Percentiles rank a stretch among this genome's conserved stretches.
phyloP scores from a whole-genome alignment of 2,888 invertebrate genomes.

The Trissonchulus sp. region DNA sequence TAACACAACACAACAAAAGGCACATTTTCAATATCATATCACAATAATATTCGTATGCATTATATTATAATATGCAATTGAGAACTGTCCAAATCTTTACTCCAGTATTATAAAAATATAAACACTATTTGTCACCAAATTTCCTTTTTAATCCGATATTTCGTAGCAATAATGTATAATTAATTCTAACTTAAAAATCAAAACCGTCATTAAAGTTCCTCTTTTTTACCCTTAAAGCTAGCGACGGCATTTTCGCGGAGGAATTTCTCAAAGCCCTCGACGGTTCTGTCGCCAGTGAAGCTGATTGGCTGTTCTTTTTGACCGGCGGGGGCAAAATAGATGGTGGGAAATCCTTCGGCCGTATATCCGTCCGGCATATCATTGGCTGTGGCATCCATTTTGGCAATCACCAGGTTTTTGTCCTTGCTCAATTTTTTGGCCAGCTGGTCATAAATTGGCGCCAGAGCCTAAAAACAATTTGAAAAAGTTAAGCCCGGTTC shows the following conservation, averaged over 20 bases:
- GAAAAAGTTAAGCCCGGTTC: too few species aligned
- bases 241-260: constrained; percentile 22
- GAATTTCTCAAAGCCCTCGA: constrained; percentile 24
- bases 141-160: too few species aligned
- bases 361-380: constrained; percentile 56
- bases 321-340: constrained; percentile 56
- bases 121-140: too few species aligned
- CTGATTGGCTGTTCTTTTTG: constrained; percentile 39
- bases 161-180: too few species aligned
- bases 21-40: too few species aligned
- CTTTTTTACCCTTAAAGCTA: constrained; percentile 25
- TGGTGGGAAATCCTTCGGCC: constrained; percentile 58
- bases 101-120: too few species aligned
- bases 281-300: constrained; percentile 18
- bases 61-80: too few species aligned
- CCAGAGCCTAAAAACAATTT: constrained; percentile 53
- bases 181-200: too few species aligned
- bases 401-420: constrained; percentile 54
- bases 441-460: constrained; percentile 53
- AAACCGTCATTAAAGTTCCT: too few species aligned
- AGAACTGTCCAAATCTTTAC: too few species aligned
- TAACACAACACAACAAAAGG: too few species aligned
- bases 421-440: constrained; percentile 43
- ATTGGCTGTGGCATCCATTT: constrained; percentile 59
- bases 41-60: too few species aligned